Conservation (phyloP, 2,113 vertebrate species). For the Meriones unguiculatus region DNA sequence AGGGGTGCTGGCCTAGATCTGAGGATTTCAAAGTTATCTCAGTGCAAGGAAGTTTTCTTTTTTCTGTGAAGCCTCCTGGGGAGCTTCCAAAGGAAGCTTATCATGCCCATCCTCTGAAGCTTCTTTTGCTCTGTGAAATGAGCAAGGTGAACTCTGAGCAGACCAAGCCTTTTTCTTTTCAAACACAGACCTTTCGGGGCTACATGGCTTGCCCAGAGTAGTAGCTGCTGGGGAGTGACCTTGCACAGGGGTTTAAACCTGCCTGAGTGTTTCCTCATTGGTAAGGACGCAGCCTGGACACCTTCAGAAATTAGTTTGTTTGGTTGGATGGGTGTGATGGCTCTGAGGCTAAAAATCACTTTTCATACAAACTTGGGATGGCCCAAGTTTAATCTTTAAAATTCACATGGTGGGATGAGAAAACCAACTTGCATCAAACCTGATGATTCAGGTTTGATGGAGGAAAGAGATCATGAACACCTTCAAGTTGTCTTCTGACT, state of each 20-base stretch:
- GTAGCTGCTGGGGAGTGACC: background rate
- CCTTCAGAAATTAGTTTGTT: background rate
- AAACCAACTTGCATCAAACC: background rate
- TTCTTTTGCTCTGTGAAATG: constrained; percentile 73
- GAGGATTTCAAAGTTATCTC: constrained; percentile 81
- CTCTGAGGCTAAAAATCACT: background rate
- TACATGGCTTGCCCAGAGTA: background rate
- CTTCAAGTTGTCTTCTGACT: background rate
- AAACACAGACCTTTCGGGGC: background rate
- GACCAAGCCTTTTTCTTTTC: background rate
- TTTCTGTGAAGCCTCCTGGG: constrained; percentile 77
- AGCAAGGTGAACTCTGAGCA: constrained; percentile 70
- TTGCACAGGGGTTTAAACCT: background rate
- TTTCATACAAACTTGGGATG: background rate
- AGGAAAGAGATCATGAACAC: background rate
- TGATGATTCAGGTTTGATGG: background rate
- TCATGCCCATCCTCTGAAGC: constrained; percentile 41
- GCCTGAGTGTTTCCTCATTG: background rate
- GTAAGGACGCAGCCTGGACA: background rate
- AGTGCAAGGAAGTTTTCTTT: constrained; percentile 77
- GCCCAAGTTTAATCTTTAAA: background rate
- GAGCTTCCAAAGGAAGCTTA: constrained; percentile 44
- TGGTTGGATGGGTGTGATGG: background rate
- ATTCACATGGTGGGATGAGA: background rate
- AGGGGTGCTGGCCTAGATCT: constrained; percentile 67